Conservation (phyloP, 2,113 vertebrate genomes). For the Oryzias woworae region DNA sequence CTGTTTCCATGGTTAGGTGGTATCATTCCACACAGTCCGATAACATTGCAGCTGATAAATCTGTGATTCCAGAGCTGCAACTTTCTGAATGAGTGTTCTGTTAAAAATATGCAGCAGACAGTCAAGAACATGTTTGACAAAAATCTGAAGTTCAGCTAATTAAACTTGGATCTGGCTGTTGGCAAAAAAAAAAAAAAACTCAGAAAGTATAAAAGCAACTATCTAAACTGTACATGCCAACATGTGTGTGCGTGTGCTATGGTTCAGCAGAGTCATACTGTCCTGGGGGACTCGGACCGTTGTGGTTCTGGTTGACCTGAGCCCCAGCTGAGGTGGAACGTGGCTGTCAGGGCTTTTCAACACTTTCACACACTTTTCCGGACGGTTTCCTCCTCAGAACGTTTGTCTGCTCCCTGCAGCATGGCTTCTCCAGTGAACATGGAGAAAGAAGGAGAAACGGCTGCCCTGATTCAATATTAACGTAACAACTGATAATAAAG, state of each 20-base stretch:
- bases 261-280: conserved; percentile 22
- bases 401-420: conserved; percentile 40
- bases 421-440: conserved; percentile 28
- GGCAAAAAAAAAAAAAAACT: too few species aligned
- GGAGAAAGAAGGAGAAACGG: conserved; percentile 10
- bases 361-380: conserved; percentile 68
- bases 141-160: neutral
- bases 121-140: too few species aligned
- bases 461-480: too few species aligned
- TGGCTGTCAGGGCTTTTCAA: conserved; percentile 61
- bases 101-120: too few species aligned
- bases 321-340: conserved; percentile 60
- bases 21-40: too few species aligned
- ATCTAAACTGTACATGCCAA: neutral
- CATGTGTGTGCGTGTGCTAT: neutral
- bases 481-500: too few species aligned
- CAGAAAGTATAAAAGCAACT: neutral
- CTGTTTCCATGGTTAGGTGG: too few species aligned
- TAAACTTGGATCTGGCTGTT: neutral
- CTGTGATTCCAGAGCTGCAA: too few species aligned
- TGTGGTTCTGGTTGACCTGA: conserved; percentile 65
- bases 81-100: too few species aligned
- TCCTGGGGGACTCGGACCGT: conserved; percentile 28
- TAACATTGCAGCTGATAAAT: too few species aligned
- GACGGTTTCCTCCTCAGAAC: conserved; percentile 56